Percentiles rank a stretch among this genome's conserved stretches.
phyloP scores from a whole-genome alignment of 2,113 vertebrate species.

The Candoia aspera region DNA sequence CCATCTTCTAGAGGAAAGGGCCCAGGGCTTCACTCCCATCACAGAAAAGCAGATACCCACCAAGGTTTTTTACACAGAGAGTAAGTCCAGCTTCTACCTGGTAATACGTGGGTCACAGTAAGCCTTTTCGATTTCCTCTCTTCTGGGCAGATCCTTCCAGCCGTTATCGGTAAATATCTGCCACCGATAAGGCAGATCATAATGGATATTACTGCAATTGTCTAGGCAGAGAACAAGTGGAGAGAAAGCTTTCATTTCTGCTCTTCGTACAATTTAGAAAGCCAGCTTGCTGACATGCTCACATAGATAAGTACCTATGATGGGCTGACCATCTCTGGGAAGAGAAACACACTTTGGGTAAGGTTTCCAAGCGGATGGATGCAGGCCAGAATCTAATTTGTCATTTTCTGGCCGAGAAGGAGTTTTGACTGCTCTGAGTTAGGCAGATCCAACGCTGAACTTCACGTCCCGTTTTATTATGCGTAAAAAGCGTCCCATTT shows the following conservation, averaged over 20 bases:
- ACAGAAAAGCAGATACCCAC: not conserved
- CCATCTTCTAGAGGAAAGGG: not conserved
- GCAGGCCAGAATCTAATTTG: not conserved
- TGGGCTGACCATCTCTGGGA: not conserved
- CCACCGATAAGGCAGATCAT: slow-evolving; percentile 89
- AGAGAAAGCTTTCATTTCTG: slow-evolving; percentile 8
- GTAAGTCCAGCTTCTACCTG: slow-evolving; percentile 52
- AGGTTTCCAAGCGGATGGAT: not conserved
- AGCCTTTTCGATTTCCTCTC: slow-evolving; percentile 83
- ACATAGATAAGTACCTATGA: not conserved
- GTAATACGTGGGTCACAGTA: slow-evolving; percentile 80
- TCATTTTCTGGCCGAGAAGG: not conserved
- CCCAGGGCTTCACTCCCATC: not conserved
- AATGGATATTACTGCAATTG: slow-evolving; percentile 82
- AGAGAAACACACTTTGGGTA: not conserved
- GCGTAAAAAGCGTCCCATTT: not conserved
- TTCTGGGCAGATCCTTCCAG: slow-evolving; percentile 78
- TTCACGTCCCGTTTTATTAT: not conserved
- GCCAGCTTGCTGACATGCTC: not conserved
- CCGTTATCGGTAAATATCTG: slow-evolving; percentile 67
- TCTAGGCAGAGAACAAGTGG: slow-evolving; percentile 67
- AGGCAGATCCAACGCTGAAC: not conserved
- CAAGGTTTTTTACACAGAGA: not conserved
- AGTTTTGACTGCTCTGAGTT: not conserved
- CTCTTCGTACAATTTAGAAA: not conserved